Conservation (phyloP, 2,888 invertebrate species). For the Gymnoscelis rufifasciata region DNA sequence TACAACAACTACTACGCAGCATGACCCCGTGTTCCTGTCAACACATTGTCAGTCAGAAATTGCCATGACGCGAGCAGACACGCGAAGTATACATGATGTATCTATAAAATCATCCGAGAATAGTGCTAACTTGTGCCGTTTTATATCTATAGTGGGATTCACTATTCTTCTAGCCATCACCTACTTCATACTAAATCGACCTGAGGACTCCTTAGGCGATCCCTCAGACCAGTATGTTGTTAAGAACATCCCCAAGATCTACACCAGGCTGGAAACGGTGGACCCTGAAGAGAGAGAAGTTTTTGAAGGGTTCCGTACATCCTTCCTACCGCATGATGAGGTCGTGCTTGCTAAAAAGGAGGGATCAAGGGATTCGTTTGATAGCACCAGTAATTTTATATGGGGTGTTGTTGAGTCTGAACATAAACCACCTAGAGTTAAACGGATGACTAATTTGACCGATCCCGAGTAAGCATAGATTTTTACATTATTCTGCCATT, state of each 20-base stretch:
- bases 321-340: conserved; percentile 79
- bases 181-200: conserved; percentile 48
- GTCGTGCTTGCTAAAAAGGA: conserved; percentile 58
- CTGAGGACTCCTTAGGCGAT: conserved; percentile 50
- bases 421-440: conserved; percentile 49
- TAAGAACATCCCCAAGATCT: conserved; percentile 57
- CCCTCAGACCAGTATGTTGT: conserved; percentile 58
- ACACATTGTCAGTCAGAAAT: conserved; percentile 53
- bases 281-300: conserved; percentile 79
- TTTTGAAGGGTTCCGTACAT: conserved; percentile 81
- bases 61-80: conserved; percentile 68
- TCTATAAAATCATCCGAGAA: conserved; percentile 49
- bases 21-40: conserved; percentile 39
- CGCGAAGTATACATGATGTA: conserved; percentile 47
- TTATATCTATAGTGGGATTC: conserved; percentile 41
- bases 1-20: background rate
- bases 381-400: conserved; percentile 48
- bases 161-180: conserved; percentile 37
- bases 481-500: background rate
- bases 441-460: conserved; percentile 55
- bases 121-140: conserved; percentile 51
- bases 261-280: conserved; percentile 55
- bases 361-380: conserved; percentile 38
- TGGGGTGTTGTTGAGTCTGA: conserved; percentile 43
- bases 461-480: conserved; percentile 53